A percentile compares a stretch with the other conserved stretches of the same genome.
Evolutionary conservation across 2,113 vertebrate species (phyloP).

Genomic region (Mesoclemmys tuberculata): DNA sequence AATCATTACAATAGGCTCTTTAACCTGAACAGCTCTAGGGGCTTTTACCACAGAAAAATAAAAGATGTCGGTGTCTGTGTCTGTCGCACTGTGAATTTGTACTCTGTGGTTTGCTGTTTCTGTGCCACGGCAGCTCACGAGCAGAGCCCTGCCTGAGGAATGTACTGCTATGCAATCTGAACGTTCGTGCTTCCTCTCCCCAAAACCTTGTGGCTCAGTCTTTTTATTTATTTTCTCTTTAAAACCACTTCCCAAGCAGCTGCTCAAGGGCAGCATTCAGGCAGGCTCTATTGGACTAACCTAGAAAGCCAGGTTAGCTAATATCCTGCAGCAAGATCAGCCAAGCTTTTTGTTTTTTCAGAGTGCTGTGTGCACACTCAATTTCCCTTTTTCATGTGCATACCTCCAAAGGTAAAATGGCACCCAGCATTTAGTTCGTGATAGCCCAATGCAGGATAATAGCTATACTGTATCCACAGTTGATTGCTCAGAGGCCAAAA

Average conservation of each 20-base stretch:
- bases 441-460: not conserved
- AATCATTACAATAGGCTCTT: not conserved
- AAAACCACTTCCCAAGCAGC: not conserved
- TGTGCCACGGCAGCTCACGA: not conserved
- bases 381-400: not conserved
- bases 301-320: slow-evolving; percentile 24
- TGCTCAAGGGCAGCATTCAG: not conserved
- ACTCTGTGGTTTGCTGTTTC: not conserved
- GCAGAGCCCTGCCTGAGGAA: not conserved
- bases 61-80: not conserved
- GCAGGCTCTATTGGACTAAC: slow-evolving; percentile 1
- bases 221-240: not conserved
- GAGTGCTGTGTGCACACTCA: not conserved
- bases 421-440: not conserved
- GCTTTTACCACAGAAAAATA: not conserved
- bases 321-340: not conserved
- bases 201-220: not conserved
- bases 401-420: not conserved
- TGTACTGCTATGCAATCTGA: not conserved
- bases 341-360: slow-evolving; percentile 10
- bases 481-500: not conserved
- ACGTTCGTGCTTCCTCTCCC: not conserved
- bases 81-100: not conserved
- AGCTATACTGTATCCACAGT: not conserved
- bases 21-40: slow-evolving; percentile 37